Conservation (phyloP, 2,888 invertebrate species). For the Cryptocephalus primarius region DNA sequence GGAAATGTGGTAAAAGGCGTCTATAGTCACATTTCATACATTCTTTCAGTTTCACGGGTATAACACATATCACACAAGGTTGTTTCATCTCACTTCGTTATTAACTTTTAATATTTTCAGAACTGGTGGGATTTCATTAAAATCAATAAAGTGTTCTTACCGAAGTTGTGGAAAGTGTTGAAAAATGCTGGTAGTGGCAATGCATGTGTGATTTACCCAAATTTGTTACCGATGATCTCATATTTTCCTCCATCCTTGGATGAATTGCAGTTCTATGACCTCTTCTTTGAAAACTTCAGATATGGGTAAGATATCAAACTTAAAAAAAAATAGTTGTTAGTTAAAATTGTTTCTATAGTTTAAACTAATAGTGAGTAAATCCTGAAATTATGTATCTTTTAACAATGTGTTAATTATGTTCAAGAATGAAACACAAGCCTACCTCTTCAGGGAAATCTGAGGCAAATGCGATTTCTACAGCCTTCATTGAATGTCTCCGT, state of each 20-base stretch:
- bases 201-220: slow-evolving; percentile 59
- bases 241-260: slow-evolving; percentile 47
- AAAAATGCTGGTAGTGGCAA: slow-evolving; percentile 67
- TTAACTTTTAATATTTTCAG: slow-evolving; percentile 36
- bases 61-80: too few relatives aligned
- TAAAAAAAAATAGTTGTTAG: too few relatives aligned
- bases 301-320: slow-evolving; percentile 43
- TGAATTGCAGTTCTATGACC: slow-evolving; percentile 47
- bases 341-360: too few relatives aligned
- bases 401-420: slow-evolving; percentile 10
- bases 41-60: too few relatives aligned
- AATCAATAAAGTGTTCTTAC: slow-evolving; percentile 60
- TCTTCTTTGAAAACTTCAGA: slow-evolving; percentile 59
- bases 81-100: not conserved
- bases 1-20: too few relatives aligned
- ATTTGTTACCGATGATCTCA: slow-evolving; percentile 66
- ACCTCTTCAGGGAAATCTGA: slow-evolving; percentile 56
- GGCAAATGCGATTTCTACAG: slow-evolving; percentile 51
- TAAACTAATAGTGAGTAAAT: too few relatives aligned
- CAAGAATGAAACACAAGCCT: slow-evolving; percentile 49
- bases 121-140: slow-evolving; percentile 61
- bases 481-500: slow-evolving; percentile 65
- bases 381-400: too few relatives aligned
- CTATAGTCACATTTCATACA: too few relatives aligned
- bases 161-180: slow-evolving; percentile 57